Evolutionary conservation across 2,888 invertebrate genomes (phyloP), one percentile per base, ranked within the genome.

Genomic region (Linnaemya tessellans): DNA sequence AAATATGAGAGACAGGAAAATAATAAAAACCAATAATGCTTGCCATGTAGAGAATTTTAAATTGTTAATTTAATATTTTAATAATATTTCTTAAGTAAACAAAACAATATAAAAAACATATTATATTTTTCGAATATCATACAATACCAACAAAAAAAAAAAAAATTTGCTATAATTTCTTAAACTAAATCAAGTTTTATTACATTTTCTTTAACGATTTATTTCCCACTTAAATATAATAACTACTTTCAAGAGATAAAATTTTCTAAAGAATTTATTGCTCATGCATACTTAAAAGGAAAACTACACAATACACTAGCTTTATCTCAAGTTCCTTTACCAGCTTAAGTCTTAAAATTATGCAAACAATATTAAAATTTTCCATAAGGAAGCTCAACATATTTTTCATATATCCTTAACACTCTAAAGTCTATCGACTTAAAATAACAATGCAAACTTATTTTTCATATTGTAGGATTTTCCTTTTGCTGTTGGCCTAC

Each of bases 291-390:
- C 30, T 3, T 5, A 11, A 41, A 41, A n/a, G 1, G 3, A 35
- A 41, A 2, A 18, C 20, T 10, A 25, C 1, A 56, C 11, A 62
- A 38, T 38, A 73, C 0, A 4, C 15, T 13, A 70, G 18, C 41
- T 22, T 54, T 51, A 13, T 71, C 46, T 49, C 22, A 35, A 20
- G 49, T 43, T 43, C 51, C 38, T 46, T 49, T 46, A 9, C 20
- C 60, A 18, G 46, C 18, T 56, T 51, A 65, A 79, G 68, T 15
- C 64, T 79, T 43, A 41, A 81, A 81, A 78, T 78, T 79, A 85
- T 85, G 84, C 81, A 81, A 81, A 81, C 78, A 74, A 77, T 41
- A 73, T 84, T 77, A 25, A 70, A 74, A 81, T 85, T 18, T 49
- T 80, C 25, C 49, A 11, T 11, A 43, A 62, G 18, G 65, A 84